Evolutionary conservation across 2,113 vertebrate species (phyloP).

Genomic region (Struthio camelus): DNA sequence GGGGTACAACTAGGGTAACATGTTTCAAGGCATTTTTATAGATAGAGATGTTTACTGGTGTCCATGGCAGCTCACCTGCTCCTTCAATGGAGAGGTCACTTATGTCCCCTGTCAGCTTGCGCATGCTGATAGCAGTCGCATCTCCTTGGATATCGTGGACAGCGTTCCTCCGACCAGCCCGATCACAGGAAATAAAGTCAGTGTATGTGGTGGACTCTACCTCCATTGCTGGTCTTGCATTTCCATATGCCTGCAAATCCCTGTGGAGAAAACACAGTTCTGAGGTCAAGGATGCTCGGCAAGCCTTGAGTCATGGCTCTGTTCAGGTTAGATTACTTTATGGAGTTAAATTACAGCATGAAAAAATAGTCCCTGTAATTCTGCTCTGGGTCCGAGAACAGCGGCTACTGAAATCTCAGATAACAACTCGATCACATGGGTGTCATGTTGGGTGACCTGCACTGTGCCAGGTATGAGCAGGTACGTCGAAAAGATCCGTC

Average conservation of each 20-base stretch:
- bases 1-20: background rate
- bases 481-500: background rate
- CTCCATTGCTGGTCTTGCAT: slow-evolving; percentile 93
- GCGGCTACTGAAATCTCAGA: background rate
- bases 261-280: slow-evolving; percentile 10
- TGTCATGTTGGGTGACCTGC: rapidly evolving
- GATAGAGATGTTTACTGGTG: background rate
- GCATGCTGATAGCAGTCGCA: slow-evolving; percentile 77
- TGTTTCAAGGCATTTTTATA: background rate
- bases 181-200: slow-evolving; percentile 94
- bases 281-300: background rate
- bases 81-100: slow-evolving; percentile 69
- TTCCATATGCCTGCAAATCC: slow-evolving; percentile 76
- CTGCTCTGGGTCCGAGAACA: background rate
- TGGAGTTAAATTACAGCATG: background rate
- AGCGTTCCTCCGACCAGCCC: slow-evolving; percentile 94
- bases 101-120: slow-evolving; percentile 87
- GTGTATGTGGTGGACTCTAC: slow-evolving; percentile 93
- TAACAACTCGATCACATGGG: background rate
- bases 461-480: background rate
- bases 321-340: background rate
- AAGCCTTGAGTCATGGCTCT: background rate
- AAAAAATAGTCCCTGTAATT: background rate
- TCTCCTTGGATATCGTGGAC: slow-evolving; percentile 89
- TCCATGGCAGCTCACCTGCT: slow-evolving; percentile 65